These are phyloP conservation scores for Criorhina ranunculi DNA, from an alignment of 2,888 invertebrate species.

Conservation along the genomic window DNA sequence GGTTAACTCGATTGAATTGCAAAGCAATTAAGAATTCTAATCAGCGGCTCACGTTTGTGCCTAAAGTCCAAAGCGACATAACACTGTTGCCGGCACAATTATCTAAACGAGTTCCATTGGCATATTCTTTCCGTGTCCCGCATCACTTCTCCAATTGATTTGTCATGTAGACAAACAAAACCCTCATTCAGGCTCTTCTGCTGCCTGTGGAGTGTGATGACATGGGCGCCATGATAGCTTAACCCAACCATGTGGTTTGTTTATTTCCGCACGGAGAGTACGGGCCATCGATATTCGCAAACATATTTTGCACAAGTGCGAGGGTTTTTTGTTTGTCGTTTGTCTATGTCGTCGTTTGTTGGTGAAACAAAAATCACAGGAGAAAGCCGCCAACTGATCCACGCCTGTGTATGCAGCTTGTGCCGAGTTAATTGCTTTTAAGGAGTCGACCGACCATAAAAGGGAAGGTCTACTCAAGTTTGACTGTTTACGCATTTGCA, in stretches of 20 bases:
- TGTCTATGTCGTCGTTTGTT: slow-evolving; percentile 31
- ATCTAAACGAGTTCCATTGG: slow-evolving; percentile 8
- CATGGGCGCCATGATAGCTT: slow-evolving; percentile 51
- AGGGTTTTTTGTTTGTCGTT: slow-evolving; percentile 40
- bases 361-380: slow-evolving; percentile 37
- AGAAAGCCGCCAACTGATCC: slow-evolving; percentile 36
- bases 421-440: slow-evolving; percentile 51
- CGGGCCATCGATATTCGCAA: slow-evolving; percentile 27
- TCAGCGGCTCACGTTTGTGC: slow-evolving; percentile 30
- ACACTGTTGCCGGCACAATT: slow-evolving; percentile 35
- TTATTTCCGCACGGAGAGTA: slow-evolving; percentile 27
- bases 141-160: slow-evolving; percentile 30
- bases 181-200: slow-evolving; percentile 10
- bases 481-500: slow-evolving; percentile 12
- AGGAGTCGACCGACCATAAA: slow-evolving; percentile 57
- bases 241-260: slow-evolving; percentile 16
- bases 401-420: slow-evolving; percentile 1
- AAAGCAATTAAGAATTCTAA: slow-evolving; percentile 54
- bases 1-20: slow-evolving; percentile 18
- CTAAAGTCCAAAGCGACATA: background rate
- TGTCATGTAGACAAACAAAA: slow-evolving; percentile 42
- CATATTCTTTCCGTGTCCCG: background rate
- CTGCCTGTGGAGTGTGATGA: slow-evolving; percentile 33
- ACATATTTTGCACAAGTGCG: slow-evolving; percentile 36
- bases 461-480: slow-evolving; percentile 38